Conservation (phyloP, 2,888 invertebrate species). For the Apamea crenata region DNA sequence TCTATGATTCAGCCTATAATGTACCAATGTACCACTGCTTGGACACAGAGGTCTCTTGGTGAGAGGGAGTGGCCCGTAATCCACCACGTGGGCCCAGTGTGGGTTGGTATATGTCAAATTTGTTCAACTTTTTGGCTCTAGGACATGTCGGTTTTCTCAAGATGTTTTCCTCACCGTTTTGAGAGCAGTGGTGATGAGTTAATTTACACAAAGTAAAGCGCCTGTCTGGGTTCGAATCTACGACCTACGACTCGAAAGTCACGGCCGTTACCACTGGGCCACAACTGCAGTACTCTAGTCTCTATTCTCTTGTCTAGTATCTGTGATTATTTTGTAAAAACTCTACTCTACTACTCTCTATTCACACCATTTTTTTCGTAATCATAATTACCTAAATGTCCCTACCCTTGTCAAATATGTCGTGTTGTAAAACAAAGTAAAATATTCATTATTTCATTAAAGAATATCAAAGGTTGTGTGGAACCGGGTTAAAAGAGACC, state of each 20-base stretch:
- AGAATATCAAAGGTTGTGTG: not conserved
- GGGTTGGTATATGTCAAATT: not conserved
- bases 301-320: not conserved
- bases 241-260: too few species aligned
- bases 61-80: not conserved
- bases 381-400: not conserved
- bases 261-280: too few species aligned
- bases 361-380: not conserved
- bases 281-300: not conserved
- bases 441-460: not conserved
- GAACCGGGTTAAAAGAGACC: not conserved
- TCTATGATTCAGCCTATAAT: not conserved
- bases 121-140: not conserved
- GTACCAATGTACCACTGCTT: not conserved
- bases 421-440: conserved; percentile 4
- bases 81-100: not conserved
- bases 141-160: not conserved
- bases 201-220: too few species aligned
- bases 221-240: too few species aligned
- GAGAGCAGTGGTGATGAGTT: too few species aligned
- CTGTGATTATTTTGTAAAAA: not conserved
- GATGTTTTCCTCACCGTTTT: too few species aligned
- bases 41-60: not conserved
- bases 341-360: too few species aligned
- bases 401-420: not conserved